Evolutionary conservation across 2,888 invertebrate species (phyloP).

Genomic region (Leptogaster cylindrica): DNA sequence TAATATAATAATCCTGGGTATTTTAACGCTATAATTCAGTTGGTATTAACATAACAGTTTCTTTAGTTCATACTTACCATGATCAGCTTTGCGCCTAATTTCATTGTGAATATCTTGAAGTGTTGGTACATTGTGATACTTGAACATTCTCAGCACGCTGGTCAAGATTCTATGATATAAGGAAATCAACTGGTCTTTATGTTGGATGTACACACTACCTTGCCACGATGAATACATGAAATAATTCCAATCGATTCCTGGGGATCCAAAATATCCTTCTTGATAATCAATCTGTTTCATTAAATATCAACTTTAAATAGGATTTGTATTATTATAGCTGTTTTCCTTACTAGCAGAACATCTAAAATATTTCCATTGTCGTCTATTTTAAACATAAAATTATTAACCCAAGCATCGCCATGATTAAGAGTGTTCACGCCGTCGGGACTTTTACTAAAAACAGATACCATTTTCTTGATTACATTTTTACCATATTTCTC

Average conservation of each 20-base stretch:
- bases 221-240: constrained; percentile 54
- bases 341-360: constrained; percentile 56
- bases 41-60: neutral
- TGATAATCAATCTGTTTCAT: constrained; percentile 53
- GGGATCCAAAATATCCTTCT: constrained; percentile 56
- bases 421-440: constrained; percentile 62
- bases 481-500: constrained; percentile 50
- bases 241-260: constrained; percentile 55
- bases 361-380: constrained; percentile 55
- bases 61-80: constrained; percentile 49
- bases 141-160: constrained; percentile 50
- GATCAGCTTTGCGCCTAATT: constrained; percentile 52
- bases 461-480: constrained; percentile 52
- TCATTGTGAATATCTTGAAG: constrained; percentile 51
- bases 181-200: constrained; percentile 50
- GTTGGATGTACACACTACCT: constrained; percentile 50
- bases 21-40: neutral
- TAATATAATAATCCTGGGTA: neutral
- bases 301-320: neutral
- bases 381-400: constrained; percentile 62
- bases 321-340: neutral
- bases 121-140: constrained; percentile 53
- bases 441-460: constrained; percentile 51
- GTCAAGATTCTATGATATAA: constrained; percentile 50
- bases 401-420: constrained; percentile 64